phyloP scores from a whole-genome alignment of 2,888 invertebrate genomes.

The Drosophila ezoana region DNA sequence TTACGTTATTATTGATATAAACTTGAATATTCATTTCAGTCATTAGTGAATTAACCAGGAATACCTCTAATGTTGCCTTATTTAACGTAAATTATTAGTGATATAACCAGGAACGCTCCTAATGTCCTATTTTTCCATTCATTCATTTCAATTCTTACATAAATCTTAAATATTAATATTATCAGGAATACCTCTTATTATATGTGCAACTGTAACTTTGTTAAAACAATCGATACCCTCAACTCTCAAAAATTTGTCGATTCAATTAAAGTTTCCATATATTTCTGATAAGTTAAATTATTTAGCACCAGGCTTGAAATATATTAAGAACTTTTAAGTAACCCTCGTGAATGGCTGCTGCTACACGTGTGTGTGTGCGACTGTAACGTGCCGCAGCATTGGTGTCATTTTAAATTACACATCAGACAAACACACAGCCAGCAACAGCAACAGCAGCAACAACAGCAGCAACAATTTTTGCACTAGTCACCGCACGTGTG shows the following conservation, averaged over 20 bases:
- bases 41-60: too few relatives aligned
- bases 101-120: too few relatives aligned
- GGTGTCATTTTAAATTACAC: conserved; percentile 76
- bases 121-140: too few relatives aligned
- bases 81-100: too few relatives aligned
- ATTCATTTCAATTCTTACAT: too few relatives aligned
- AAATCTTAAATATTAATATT: too few relatives aligned
- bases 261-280: too few relatives aligned
- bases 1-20: background rate
- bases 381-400: conserved; percentile 71
- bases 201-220: background rate
- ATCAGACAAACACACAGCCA: conserved; percentile 49
- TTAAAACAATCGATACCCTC: too few relatives aligned
- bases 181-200: background rate
- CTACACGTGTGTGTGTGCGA: conserved; percentile 29
- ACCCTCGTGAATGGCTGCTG: conserved; percentile 54
- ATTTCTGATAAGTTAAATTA: background rate
- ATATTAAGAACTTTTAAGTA: background rate
- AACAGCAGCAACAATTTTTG: conserved; percentile 52
- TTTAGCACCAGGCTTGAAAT: too few relatives aligned
- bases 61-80: too few relatives aligned
- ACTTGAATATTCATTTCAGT: too few relatives aligned
- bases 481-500: conserved; percentile 68
- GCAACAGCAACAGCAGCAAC: conserved; percentile 35
- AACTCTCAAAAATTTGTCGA: too few relatives aligned